Evolutionary conservation across 2,113 vertebrate species (phyloP), one percentile per base, ranked within the genome.

Genomic region (Psilopsiagon aymara): DNA sequence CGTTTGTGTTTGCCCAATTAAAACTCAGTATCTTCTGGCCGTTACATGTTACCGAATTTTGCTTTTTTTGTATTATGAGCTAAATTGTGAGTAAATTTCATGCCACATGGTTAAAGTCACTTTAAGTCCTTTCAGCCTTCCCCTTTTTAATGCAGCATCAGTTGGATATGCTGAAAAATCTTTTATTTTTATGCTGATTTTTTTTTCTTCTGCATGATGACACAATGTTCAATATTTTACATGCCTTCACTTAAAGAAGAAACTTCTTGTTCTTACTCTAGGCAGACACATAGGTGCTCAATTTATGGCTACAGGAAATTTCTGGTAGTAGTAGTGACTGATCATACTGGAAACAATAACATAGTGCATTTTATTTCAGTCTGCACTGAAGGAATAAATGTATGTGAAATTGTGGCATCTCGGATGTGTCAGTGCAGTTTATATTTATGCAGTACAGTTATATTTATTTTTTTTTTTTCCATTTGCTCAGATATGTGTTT

Each of bases 211-310:
- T 76, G 14, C 21, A 5, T 44, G 62, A 63, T 53, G 28, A 71
- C 35, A 41, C 31, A 63, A 13, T 93, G 49, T 8, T 81, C 9
- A 21, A 0, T 86, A 33, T 86, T 92, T 88, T 81, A 12, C 24
- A 23, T 10, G 37, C 17, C 20, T 68, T 68, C 59, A 29, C 29
- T 76, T 64, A 71, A 85, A 70, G 49, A 59, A 85, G 75, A 82
- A 70, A 16, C 13, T 47, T 64, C 8, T 31, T 89, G 28, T 74
- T 23, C 53, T 86, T 77, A 35, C 25, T 2, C 6, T 41, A 53
- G 49, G 25, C 46, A 63, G 68, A 67, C n/a, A 33, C 0, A 3
- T 8, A n/a, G 16, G 9, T 68, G 31, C 28, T 63, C 0, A 1
- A 25, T 86, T 41, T 31, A 43, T 86, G 52, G 11, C 29, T 83